Conservation (phyloP, 2,888 invertebrate genomes). For the Dascillus cervinus region DNA sequence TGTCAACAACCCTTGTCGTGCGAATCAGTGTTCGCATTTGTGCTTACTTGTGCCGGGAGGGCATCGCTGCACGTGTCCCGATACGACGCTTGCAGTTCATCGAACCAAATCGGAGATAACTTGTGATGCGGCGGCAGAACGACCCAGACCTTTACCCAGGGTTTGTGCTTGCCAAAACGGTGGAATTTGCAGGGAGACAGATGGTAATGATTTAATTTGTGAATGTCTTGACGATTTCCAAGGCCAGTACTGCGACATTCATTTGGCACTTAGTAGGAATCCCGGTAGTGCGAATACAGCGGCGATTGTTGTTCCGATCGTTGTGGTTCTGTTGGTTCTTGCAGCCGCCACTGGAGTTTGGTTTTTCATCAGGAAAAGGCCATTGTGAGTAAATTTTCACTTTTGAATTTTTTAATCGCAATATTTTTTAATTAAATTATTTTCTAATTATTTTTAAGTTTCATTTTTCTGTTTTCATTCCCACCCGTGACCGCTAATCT, state of each 20-base stretch:
- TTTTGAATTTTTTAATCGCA: conserved; percentile 3
- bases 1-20: conserved; percentile 58
- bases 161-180: conserved; percentile 84
- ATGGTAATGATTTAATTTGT: conserved; percentile 57
- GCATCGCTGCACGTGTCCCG: conserved; percentile 87
- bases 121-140: conserved; percentile 80
- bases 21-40: conserved; percentile 79
- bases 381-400: conserved; percentile 61
- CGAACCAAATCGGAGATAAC: conserved; percentile 53
- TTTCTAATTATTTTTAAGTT: conserved; percentile 1
- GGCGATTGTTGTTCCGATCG: conserved; percentile 74
- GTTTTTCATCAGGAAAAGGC: conserved; percentile 72
- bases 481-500: neutral
- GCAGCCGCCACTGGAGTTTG: conserved; percentile 69
- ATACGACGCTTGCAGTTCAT: conserved; percentile 47
- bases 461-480: neutral
- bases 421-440: too few species aligned
- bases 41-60: conserved; percentile 87
- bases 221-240: conserved; percentile 63
- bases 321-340: conserved; percentile 67
- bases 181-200: conserved; percentile 61
- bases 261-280: conserved; percentile 51
- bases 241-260: conserved; percentile 66
- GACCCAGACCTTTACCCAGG: conserved; percentile 64
- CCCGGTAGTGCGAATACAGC: conserved; percentile 53